Conservation (phyloP, 2,113 vertebrate genomes). For the Aptenodytes patagonicus region DNA sequence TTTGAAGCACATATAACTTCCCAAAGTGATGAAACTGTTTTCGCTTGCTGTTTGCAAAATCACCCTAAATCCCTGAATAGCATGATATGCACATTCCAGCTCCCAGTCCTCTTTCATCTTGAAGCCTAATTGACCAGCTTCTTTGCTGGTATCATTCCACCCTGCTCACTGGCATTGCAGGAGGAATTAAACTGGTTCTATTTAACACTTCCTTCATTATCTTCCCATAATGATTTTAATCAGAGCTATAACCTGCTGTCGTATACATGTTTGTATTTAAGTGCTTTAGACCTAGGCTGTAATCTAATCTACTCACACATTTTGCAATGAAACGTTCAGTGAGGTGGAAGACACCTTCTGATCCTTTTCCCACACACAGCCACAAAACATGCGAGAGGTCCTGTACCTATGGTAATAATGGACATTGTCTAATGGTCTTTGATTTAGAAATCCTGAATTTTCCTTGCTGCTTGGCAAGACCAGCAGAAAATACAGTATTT, state of each 20-base stretch:
- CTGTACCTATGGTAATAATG: rapidly evolving
- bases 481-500: not conserved
- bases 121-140: not conserved
- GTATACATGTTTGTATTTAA: not conserved
- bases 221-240: not conserved
- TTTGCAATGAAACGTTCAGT: not conserved
- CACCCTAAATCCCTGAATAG: not conserved
- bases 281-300: not conserved
- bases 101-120: constrained; percentile 28
- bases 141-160: not conserved
- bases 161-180: not conserved
- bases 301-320: not conserved
- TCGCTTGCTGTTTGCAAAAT: not conserved
- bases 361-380: not conserved
- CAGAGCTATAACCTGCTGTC: not conserved
- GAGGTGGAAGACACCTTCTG: not conserved
- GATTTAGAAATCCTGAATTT: not conserved
- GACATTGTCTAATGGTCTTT: not conserved
- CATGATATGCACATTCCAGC: constrained; percentile 40
- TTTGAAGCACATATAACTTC: not conserved
- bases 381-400: not conserved
- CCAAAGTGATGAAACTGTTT: constrained; percentile 13
- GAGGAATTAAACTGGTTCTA: not conserved
- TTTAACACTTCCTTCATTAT: constrained; percentile 4
- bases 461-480: not conserved